A percentile compares a stretch with the other conserved stretches of the same genome.
Evolutionary conservation across 2,797 vertebrate genomes (phyloP).

Genomic region (Mormyrops boulengeri): DNA sequence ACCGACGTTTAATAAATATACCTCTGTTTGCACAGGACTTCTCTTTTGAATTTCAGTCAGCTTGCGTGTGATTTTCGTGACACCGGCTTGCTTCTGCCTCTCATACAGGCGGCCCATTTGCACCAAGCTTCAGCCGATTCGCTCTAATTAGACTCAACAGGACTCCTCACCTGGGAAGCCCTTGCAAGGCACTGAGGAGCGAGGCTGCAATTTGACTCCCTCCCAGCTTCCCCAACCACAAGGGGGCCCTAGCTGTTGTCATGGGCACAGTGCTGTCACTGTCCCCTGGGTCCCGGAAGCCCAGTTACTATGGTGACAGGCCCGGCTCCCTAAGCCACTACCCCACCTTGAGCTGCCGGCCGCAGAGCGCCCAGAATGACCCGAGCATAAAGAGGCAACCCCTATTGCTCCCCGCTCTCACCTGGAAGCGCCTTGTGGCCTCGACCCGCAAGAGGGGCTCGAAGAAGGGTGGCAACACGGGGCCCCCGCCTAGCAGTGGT

Average conservation of each 20-base stretch:
- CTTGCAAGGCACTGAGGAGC: background rate
- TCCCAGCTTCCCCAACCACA: background rate
- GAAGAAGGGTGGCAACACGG: constrained; percentile 48
- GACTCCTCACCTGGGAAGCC: background rate
- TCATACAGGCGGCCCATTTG: background rate
- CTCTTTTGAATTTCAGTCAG: background rate
- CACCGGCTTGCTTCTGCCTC: background rate
- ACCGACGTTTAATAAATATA: background rate
- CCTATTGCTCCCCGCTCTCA: constrained; percentile 69
- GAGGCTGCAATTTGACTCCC: background rate
- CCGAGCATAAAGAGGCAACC: constrained; percentile 62
- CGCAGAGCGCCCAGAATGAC: constrained; percentile 62
- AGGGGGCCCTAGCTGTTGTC: constrained; percentile 28
- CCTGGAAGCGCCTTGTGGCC: constrained; percentile 74
- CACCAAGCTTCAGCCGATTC: background rate
- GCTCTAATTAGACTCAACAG: constrained; percentile 4
- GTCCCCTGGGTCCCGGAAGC: constrained; percentile 64
- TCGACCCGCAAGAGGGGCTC: constrained; percentile 68
- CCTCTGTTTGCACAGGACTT: background rate
- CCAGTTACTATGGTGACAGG: constrained; percentile 62
- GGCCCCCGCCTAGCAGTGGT: constrained; percentile 59
- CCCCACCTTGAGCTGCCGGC: constrained; percentile 63
- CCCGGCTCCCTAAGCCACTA: constrained; percentile 64
- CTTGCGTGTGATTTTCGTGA: background rate
- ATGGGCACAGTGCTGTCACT: constrained; percentile 75